Percentiles rank a stretch among this genome's conserved stretches.
phyloP scores from a whole-genome alignment of 2,113 vertebrate genomes.

The Etheostoma cragini region DNA sequence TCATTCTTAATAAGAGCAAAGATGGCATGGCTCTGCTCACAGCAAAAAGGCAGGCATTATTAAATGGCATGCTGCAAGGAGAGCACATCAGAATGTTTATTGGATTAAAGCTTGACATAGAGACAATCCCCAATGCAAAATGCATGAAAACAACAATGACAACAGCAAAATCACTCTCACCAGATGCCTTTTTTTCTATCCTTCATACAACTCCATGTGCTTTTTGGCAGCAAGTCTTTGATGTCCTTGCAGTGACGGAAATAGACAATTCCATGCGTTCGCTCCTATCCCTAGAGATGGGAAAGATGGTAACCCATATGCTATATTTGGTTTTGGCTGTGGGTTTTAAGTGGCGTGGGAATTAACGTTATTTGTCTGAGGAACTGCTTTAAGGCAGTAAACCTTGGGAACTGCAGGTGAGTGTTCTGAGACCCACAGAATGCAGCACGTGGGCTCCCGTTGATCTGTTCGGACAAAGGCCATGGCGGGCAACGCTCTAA shows the following conservation, averaged over 20 bases:
- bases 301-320: constrained; percentile 65
- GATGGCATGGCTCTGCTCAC: constrained; percentile 60
- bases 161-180: constrained; percentile 58
- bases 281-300: constrained; percentile 50
- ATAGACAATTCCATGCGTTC: constrained; percentile 50
- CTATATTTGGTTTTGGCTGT: constrained; percentile 68
- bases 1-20: constrained; percentile 66
- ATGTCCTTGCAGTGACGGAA: constrained; percentile 56
- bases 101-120: constrained; percentile 81
- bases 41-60: constrained; percentile 67
- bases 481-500: constrained; percentile 57
- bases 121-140: constrained; percentile 74
- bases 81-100: constrained; percentile 77
- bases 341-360: constrained; percentile 64
- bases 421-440: constrained; percentile 53
- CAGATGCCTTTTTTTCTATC: constrained; percentile 49
- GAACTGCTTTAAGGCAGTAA: constrained; percentile 56
- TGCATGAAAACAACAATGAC: constrained; percentile 77
- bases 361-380: constrained; percentile 61
- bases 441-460: constrained; percentile 48
- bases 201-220: constrained; percentile 51
- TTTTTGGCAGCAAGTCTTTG: constrained; percentile 53
- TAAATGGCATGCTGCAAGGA: constrained; percentile 73
- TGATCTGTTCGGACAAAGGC: constrained; percentile 66
- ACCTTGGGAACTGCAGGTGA: constrained; percentile 67